Base-by-base conservation (phyloP, 1,140 invertebrate species). In the Halesus radiatus region DNA sequence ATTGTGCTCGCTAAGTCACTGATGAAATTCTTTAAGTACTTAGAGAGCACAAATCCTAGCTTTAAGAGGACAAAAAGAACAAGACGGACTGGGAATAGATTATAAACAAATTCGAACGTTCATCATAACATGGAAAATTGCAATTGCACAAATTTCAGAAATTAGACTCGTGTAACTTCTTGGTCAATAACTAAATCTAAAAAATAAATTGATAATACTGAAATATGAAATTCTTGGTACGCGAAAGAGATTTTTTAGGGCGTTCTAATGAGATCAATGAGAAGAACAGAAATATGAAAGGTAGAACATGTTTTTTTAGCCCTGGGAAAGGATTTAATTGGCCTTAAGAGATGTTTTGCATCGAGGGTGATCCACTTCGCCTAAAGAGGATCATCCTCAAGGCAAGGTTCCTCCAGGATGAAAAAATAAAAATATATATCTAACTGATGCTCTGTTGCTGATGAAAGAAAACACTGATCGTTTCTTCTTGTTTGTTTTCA, bases 231-330 rank as follows among this genome's bases (percentile, higher is more conserved):
- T 72, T 72, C 45, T 16, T 23, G 37, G 18, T 72, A 50, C 22
- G 37, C 16, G 45, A 50, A 50, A 72, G 23, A n/a, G 56, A 60
- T 70, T n/a, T 10, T n/a, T 70, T 50, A 8, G 60, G 60, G 60
- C 29, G 66, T 37, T 45, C 66, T 70, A 50, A 74, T 56, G 72
- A 74, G 72, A 74, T 74, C 72, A 74, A 74, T 50, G 16, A 72
- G n/a, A 6, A 72, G n/a, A 6, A 58, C 23, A 56, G 26, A n/a
- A 29, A 54, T 56, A 58, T 56, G 26, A 16, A 54, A 74, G 20
- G n/a, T 54, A n/a, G 8, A 29, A 18, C 37, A 72, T 72, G 72
- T 56, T 74, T 26, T 52, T n/a, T n/a, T 16, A 5, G 50, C 3
- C 50, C 10, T 50, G n/a, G 37, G 20, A 22, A 10, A 22, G 8